Base-by-base conservation (phyloP, 1,140 invertebrate species). In the Eumeta japonica region DNA sequence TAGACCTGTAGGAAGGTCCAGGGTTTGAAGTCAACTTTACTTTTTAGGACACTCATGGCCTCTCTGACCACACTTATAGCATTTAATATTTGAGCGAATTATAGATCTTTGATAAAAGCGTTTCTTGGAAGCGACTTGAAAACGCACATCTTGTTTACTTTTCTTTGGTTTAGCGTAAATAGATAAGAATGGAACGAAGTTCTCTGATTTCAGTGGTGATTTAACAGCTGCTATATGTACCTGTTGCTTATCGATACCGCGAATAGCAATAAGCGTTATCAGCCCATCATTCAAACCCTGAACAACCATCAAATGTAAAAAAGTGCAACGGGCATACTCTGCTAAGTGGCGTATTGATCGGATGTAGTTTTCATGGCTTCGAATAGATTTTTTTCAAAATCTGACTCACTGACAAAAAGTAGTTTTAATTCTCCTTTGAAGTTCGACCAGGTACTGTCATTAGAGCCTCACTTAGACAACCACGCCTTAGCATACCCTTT, bases 331-430 rank as follows among this genome's bases (percentile, higher is more conserved):
- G 4, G 39, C 39, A 30, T 41, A 41, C 27, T 41, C 39, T 11
- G 39, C 39, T 41, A 41, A 1, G 39, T 35, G 10, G 16, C 10
- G 14, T 35, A 41, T 0, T 35, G 24, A 5, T 34, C 31, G 1
- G 32, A 41, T 11, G 20, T 35, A 1, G 39, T 41, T 10, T 34
- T 35, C 16, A 41, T 41, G 7, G 15, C n/a, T 27, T 41, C 39
- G 10, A 41, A 41, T 11, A 41, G 18, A 19, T 35, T 41, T 12
- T 41, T 35, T n/a, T 31, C 39, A 35, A 9, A 29, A 29, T 29
- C 28, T 11, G 13, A 13, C 13, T 29, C 13, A 29, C 28, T 29
- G 28, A 13, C 10, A 13, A 10, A 29, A 11, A 29, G 28, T 13
- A 13, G 28, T 12, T 29, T 29, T 10, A 29, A 29, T 29, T 29